These are phyloP conservation scores for Limnephilus lunatus DNA, from an alignment of 2,888 invertebrate genomes.

Conservation along the genomic window DNA sequence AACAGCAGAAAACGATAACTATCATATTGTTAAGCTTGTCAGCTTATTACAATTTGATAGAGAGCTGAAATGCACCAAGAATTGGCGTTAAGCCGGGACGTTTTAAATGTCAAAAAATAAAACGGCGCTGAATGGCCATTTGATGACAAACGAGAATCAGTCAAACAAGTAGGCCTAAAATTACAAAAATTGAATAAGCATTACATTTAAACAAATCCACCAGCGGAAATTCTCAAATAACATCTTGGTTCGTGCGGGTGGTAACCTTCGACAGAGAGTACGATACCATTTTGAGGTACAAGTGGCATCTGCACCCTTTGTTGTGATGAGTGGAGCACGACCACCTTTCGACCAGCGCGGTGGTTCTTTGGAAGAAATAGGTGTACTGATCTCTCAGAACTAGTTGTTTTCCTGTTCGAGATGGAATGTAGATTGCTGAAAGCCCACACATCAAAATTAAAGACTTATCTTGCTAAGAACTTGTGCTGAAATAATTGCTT, in stretches of 20 bases:
- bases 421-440: conserved; percentile 14
- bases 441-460: neutral
- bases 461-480: neutral
- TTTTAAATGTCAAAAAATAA: too few species aligned
- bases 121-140: too few species aligned
- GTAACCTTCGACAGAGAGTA: neutral
- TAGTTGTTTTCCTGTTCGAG: conserved; percentile 58
- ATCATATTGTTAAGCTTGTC: too few species aligned
- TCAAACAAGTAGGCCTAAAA: neutral
- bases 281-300: neutral
- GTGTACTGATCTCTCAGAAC: conserved; percentile 69
- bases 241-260: conserved; percentile 7
- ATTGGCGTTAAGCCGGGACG: too few species aligned
- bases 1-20: too few species aligned
- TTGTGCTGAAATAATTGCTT: too few species aligned
- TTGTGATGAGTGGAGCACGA: conserved; percentile 52
- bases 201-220: conserved; percentile 14
- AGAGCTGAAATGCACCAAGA: too few species aligned
- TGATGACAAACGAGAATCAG: too few species aligned
- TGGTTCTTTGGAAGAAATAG: conserved; percentile 56
- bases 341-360: conserved; percentile 57
- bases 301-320: conserved; percentile 3
- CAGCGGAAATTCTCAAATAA: neutral
- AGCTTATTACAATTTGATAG: too few species aligned
- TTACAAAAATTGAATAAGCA: neutral